Evolutionary conservation across 2,888 invertebrate species (phyloP).

Genomic region (Aproaerema taeniolella): DNA sequence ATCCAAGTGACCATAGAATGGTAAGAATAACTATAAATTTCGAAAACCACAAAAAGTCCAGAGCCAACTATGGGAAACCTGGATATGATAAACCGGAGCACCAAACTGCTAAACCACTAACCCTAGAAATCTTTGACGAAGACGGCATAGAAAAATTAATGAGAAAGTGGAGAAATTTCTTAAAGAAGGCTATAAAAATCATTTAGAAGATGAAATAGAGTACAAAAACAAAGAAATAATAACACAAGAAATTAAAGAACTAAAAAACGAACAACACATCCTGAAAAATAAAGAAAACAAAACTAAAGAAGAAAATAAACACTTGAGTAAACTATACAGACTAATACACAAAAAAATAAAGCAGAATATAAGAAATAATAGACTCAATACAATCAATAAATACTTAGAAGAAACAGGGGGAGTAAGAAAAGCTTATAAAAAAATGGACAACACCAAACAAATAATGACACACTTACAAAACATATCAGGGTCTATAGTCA

Average conservation of each 20-base stretch:
- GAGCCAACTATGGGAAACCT: neutral
- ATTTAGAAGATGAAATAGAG: neutral
- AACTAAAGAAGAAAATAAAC: neutral
- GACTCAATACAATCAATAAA: neutral
- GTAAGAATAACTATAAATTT: neutral
- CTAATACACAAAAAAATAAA: neutral
- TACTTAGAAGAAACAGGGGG: neutral
- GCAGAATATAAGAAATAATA: neutral
- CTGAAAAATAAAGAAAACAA: neutral
- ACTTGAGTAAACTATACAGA: conserved; percentile 2
- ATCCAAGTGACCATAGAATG: neutral
- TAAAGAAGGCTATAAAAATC: neutral
- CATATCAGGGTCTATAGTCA: neutral
- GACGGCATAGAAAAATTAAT: neutral
- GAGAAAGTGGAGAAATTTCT: neutral
- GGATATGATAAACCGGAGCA: neutral
- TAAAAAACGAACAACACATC: neutral
- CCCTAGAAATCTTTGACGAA: neutral
- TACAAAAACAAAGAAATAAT: neutral
- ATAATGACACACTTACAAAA: neutral
- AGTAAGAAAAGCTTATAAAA: neutral
- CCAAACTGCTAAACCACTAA: neutral
- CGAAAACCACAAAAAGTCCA: neutral
- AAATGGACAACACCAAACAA: neutral
- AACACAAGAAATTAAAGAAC: neutral